Base-by-base conservation (phyloP, 2,888 invertebrate species). In the Megaustenia siamemsis region DNA sequence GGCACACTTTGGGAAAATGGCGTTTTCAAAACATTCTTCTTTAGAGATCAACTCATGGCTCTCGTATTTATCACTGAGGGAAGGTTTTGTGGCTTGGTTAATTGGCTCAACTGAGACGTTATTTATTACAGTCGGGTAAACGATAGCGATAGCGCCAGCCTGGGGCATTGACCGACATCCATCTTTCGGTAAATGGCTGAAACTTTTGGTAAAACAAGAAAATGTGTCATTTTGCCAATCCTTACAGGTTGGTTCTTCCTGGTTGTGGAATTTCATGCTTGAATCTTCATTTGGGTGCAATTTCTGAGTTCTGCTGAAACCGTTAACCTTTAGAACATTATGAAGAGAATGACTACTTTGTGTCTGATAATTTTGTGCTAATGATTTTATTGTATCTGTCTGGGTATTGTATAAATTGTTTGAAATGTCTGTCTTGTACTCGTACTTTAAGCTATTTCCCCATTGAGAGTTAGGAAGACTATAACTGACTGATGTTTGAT, bases 91-190 rank as follows among this genome's bases (percentile, higher is more conserved):
- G 12, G n/a, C 24, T 28, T 0, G n/a, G 6, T n/a, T 60, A 10
- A 0, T n/a, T 15, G 77, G 10, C n/a, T 60, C 18, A 24, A n/a
- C 28, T n/a, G 60, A n/a, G 38, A 3, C 40, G 15, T 60, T 77
- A 38, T 56, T 56, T 18, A 77, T 21, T 18, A 82, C 35, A 5
- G 82, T 82, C 5, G 82, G 82, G 32, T 73, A 40, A 18, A 82
- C 82, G 24, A 82, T 45, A 21, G 82, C 82, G 21, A 82, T 75
- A 53, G 73, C 60, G 8, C 82, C 75, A 43, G 49, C 71, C 28
- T 69, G 53, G 53, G 81, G n/a, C 35, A 15, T 35, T 32, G 32
- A 2, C 15, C 28, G 28, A 8, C 35, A 15, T 32, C 81, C 69
- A 2, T 38, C 69, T 45, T 40, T 68, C 4, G 40, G 38, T 4